Conservation (phyloP, 1,140 invertebrate species). For the Bombus polaris region DNA sequence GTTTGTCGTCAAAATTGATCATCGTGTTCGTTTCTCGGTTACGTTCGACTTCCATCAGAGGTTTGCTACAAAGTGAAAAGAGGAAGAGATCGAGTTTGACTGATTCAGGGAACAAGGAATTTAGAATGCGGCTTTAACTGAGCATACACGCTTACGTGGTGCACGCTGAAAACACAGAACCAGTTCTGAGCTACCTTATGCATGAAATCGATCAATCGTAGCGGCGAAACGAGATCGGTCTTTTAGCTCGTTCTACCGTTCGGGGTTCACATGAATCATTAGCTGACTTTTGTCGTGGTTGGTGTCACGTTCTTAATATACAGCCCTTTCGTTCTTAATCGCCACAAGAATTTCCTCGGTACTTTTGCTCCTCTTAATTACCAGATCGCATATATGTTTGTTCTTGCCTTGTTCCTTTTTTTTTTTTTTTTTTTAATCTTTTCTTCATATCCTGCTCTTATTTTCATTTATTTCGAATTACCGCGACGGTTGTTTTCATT, state of each 20-base stretch:
- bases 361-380: conserved; percentile 16
- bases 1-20: not conserved
- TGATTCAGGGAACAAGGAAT: conserved; percentile 25
- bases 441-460: too few relatives aligned
- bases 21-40: too few relatives aligned
- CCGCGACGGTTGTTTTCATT: not conserved
- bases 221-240: conserved; percentile 45
- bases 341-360: conserved; percentile 11
- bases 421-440: not conserved
- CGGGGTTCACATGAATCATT: conserved; percentile 37
- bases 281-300: conserved; percentile 37
- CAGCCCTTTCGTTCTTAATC: conserved; percentile 24
- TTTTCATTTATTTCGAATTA: not conserved
- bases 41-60: not conserved
- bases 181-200: conserved; percentile 43
- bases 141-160: not conserved
- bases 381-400: not conserved
- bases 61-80: not conserved
- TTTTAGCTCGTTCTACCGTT: conserved; percentile 30
- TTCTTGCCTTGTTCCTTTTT: not conserved
- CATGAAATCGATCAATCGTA: conserved; percentile 53
- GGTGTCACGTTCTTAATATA: conserved; percentile 42
- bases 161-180: conserved; percentile 30
- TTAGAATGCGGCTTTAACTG: conserved; percentile 8
- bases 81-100: conserved; percentile 30